Base-by-base conservation (phyloP, 2,888 invertebrate species). In the Leptarthrus brevirostris region DNA sequence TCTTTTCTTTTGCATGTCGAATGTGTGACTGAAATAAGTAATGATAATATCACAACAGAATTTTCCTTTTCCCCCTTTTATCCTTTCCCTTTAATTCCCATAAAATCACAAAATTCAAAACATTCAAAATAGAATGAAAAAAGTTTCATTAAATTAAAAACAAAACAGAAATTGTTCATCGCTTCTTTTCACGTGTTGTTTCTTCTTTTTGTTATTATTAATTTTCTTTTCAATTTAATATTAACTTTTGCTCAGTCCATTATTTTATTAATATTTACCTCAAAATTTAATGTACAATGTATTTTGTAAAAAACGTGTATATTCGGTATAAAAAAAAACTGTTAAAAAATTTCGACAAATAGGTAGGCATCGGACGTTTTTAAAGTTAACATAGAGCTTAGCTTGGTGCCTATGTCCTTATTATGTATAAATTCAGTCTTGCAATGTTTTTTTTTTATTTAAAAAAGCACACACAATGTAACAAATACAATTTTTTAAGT, bases 331-430 rank as follows among this genome's bases (percentile, higher is more conserved):
- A 18, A 18, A 58, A 58, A 54, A 36, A 34, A 14, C 2, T 36
- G 8, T 34, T 20, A 58, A 58, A 58, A 36, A 3, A 8, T 36
- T 58, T 58, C 58, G 58, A 36, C 18, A 58, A 58, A 58, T 58
- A 58, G 36, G 36, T 36, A 58, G 58, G 58, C 58, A 36, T 34
- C 58, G 58, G 36, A 58, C 40, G 40, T 36, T 58, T n/a, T n/a
- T 36, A 36, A 30, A 36, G 58, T 36, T 58, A 40, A 40, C 2
- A 40, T 40, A 40, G 40, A 40, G n/a, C 40, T 40, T 40, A 40
- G 12, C 5, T 20, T 16, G n/a, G 18, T 30, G 58, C 58, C 58
- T 58, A 58, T 58, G 34, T 34, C 12, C 10, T 26, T 58, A 34
- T 34, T 1, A 22, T 10, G 3, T 10, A 6, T 18, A 58, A 58